These are phyloP conservation scores for Fopius arisanus DNA, from an alignment of 1,140 invertebrate species.

Conservation along the genomic window DNA sequence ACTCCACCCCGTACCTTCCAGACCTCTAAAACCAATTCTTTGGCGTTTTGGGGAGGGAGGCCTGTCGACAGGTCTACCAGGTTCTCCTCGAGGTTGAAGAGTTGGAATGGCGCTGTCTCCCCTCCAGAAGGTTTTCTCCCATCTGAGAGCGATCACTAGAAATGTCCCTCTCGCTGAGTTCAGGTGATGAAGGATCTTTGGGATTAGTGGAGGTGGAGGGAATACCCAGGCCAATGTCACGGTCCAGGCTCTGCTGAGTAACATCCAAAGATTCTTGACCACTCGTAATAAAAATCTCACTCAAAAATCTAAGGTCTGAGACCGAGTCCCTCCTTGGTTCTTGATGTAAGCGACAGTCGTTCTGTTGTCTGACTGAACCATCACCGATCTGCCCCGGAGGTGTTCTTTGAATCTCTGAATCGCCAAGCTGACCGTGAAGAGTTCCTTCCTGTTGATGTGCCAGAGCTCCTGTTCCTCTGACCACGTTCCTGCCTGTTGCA, in stretches of 20 bases:
- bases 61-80: slow-evolving; percentile 28
- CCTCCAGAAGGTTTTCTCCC: slow-evolving; percentile 9
- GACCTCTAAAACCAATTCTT: not conserved
- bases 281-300: no score
- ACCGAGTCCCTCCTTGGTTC: no score
- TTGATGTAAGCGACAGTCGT: no score
- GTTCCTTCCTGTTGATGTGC: no score
- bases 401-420: no score
- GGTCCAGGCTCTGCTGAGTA: slow-evolving; percentile 14
- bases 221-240: slow-evolving; percentile 20
- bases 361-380: no score
- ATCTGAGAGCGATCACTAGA: slow-evolving; percentile 21
- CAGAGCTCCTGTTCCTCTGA: no score
- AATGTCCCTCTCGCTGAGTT: slow-evolving; percentile 33
- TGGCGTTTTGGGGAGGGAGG: slow-evolving; percentile 12
- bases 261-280: no score
- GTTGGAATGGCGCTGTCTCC: not conserved
- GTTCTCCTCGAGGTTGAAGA: not conserved
- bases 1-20: slow-evolving; percentile 34
- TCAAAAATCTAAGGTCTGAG: no score
- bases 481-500: no score
- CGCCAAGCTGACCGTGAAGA: no score
- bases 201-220: slow-evolving; percentile 38
- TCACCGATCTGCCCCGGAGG: no score
- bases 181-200: slow-evolving; percentile 38